Base-by-base conservation (phyloP, 2,888 invertebrate genomes). In the Diarsia rubi region DNA sequence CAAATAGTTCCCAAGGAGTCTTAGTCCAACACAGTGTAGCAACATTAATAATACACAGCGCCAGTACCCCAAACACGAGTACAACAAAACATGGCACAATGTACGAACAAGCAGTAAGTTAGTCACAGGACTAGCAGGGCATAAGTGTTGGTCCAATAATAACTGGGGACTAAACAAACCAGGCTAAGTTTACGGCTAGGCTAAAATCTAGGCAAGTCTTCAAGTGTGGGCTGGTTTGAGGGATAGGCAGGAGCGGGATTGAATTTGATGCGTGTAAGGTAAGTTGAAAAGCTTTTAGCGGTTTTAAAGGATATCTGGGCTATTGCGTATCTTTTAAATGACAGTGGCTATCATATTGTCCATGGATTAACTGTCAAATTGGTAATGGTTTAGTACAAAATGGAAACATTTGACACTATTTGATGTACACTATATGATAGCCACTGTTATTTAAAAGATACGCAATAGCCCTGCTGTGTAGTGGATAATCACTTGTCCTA, bases 161-260 rank as follows among this genome's bases (percentile, higher is more conserved):
- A 87, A 85, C 84, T n/a, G 52, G 52, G 66, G 72, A 19, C 66
- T 72, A 69, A 74, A 83, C 81, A 78, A 85, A 85, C 86, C 21
- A 9, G 21, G 19, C 76, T 70, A 87, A 86, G 80, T 86, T 87
- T 83, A 74, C 78, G 67, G 57, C 19, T 47, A 12, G 63, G 72
- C 84, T 86, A 79, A 83, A 85, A 84, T 87, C 86, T 76, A 73
- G 76, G 62, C 75, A 87, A 85, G 82, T 83, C 69, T 42, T 72
- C 68, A 65, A 77, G 63, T 69, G 57, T 11, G 54, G 2, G 31
- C 24, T 69, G 76, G 81, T 52, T 42, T 16, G 6, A 37, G 16
- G 0, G 0, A 68, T 14, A 19, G 0, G 57, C 31, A 19, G 19
- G 37, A 73, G 81, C 73, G 75, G 19, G 16, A 5, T 24, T 16